Evolutionary conservation across 2,797 vertebrate genomes (phyloP).

Genomic region (Melanogrammus aeglefinus): DNA sequence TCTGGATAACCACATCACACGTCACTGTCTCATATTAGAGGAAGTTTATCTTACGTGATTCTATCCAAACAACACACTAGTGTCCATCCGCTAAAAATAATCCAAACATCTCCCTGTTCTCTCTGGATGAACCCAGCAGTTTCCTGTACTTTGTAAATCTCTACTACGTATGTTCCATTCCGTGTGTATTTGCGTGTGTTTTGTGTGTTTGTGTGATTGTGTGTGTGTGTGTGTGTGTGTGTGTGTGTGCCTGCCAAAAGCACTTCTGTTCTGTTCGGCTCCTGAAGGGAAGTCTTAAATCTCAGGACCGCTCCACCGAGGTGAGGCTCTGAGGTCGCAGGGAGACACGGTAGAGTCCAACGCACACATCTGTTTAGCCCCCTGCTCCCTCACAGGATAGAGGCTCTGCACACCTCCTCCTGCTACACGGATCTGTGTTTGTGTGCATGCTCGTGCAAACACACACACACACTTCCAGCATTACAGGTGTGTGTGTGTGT

Average conservation of each 20-base stretch:
- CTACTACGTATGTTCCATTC: background rate
- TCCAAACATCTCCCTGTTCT: background rate
- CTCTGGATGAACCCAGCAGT: background rate
- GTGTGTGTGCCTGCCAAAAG: background rate
- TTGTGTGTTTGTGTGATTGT: background rate
- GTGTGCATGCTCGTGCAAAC: background rate
- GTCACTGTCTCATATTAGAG: background rate
- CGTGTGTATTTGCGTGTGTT: background rate
- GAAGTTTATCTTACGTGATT: background rate
- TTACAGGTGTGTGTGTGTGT: background rate
- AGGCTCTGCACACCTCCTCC: background rate
- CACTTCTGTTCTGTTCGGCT: background rate
- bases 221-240: background rate
- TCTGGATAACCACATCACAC: background rate
- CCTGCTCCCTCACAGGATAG: background rate
- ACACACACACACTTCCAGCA: background rate
- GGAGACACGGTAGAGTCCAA: no score
- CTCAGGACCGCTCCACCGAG: background rate
- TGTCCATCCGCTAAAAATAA: background rate
- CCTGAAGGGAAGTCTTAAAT: conserved; percentile 3
- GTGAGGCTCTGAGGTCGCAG: background rate
- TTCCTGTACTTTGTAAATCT: background rate
- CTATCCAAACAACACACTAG: background rate
- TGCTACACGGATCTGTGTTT: background rate
- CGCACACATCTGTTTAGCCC: background rate